A percentile compares a stretch with the other conserved stretches of the same genome.
Evolutionary conservation across 2,888 invertebrate species (phyloP).

Genomic region (Xanthia icteritia): DNA sequence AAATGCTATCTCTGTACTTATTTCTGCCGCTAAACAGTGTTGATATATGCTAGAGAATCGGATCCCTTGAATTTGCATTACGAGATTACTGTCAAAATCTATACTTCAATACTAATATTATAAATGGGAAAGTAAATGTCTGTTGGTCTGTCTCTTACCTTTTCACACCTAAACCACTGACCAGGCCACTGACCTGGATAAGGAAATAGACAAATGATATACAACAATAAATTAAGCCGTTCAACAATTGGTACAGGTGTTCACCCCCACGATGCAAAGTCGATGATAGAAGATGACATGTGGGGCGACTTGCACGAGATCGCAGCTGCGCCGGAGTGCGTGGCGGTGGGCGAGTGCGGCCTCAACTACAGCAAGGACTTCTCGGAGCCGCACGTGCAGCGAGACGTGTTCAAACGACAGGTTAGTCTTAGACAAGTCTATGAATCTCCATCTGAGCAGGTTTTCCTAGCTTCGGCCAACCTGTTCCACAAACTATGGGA

Average conservation of each 20-base stretch:
- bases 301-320: conserved; percentile 95
- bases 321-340: conserved; percentile 96
- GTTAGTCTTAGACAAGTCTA: conserved; percentile 79
- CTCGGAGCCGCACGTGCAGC: conserved; percentile 96
- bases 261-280: conserved; percentile 98
- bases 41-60: too few species aligned
- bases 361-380: conserved; percentile 98
- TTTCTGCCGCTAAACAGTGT: too few species aligned
- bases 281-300: conserved; percentile 92
- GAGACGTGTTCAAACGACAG: conserved; percentile 96
- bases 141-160: too few species aligned
- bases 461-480: neutral
- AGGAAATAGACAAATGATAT: too few species aligned
- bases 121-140: too few species aligned
- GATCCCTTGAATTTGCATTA: too few species aligned
- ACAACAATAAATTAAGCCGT: too few species aligned
- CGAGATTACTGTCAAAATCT: too few species aligned
- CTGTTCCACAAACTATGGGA: neutral
- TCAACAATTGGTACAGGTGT: conserved; percentile 90
- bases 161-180: too few species aligned
- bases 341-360: conserved; percentile 98
- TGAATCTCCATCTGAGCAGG: neutral
- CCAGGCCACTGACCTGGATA: too few species aligned
- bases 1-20: too few species aligned
- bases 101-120: too few species aligned